Conservation (phyloP, 2,113 vertebrate species). For the Heliornis fulica region DNA sequence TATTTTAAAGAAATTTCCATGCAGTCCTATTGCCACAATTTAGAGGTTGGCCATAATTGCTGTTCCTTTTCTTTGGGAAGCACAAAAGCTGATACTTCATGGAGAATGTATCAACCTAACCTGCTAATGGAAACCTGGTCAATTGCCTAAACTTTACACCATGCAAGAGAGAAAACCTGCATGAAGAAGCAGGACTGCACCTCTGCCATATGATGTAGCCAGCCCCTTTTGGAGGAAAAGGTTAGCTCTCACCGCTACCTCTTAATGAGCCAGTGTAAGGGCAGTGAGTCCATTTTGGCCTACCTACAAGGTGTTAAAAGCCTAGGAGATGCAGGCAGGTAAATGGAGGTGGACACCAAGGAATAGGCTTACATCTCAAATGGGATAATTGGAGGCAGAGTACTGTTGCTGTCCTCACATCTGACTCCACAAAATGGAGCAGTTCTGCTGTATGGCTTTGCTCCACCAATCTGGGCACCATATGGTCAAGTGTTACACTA, state of each 20-base stretch:
- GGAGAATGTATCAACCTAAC: not conserved
- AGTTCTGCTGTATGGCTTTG: not conserved
- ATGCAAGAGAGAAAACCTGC: not conserved
- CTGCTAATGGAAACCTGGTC: not conserved
- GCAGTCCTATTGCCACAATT: not conserved
- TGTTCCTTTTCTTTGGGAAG: not conserved
- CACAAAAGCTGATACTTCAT: not conserved
- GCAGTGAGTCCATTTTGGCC: not conserved
- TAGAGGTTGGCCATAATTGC: not conserved
- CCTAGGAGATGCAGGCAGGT: not conserved
- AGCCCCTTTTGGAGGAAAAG: not conserved
- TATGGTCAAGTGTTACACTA: not conserved
- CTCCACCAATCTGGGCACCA: fast-evolving
- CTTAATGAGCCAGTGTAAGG: not conserved
- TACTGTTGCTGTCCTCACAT: not conserved
- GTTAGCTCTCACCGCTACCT: not conserved
- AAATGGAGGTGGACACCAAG: not conserved
- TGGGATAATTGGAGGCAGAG: not conserved
- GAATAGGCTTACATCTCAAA: not conserved
- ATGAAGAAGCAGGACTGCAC: not conserved
- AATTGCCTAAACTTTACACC: not conserved
- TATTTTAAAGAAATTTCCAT: not conserved
- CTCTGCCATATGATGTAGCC: not conserved
- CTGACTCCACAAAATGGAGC: not conserved
- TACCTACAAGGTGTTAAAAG: not conserved